These are phyloP conservation scores for Mus pahari DNA, from an alignment of 2,113 vertebrate species.

Conservation along the genomic window DNA sequence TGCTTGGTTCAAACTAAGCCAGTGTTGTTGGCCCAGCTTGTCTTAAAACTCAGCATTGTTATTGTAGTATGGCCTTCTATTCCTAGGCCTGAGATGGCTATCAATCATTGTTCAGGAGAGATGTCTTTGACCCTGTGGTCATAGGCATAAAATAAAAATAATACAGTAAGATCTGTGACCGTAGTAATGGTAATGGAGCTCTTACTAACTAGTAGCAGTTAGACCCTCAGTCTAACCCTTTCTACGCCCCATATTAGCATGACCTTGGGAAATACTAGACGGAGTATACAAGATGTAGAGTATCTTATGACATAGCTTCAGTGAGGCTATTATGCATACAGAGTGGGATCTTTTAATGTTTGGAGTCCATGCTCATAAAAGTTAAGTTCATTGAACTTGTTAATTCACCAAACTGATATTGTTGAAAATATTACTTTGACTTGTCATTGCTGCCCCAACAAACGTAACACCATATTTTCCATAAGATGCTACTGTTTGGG, in stretches of 20 bases:
- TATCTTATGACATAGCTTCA: neutral
- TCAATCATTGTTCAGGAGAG: neutral
- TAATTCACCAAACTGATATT: neutral
- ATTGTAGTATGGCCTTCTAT: neutral
- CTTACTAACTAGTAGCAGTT: neutral
- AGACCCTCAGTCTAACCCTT: neutral
- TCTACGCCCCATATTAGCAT: neutral
- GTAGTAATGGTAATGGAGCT: neutral
- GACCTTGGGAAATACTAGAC: neutral
- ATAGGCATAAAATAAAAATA: neutral
- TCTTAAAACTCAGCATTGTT: neutral
- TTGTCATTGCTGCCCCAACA: neutral
- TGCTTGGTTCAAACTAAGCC: neutral
- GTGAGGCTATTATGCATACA: neutral
- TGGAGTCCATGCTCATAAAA: neutral
- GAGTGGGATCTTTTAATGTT: neutral
- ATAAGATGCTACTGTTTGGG: neutral
- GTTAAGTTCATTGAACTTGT: neutral
- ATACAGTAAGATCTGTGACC: neutral
- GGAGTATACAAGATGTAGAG: neutral
- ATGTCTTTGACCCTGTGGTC: neutral
- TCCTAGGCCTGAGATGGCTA: too few species aligned
- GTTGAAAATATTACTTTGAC: neutral
- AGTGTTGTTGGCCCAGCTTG: neutral
- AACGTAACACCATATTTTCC: neutral